Conservation (phyloP, 2,113 vertebrate species). For the Sisor rabdophorus region DNA sequence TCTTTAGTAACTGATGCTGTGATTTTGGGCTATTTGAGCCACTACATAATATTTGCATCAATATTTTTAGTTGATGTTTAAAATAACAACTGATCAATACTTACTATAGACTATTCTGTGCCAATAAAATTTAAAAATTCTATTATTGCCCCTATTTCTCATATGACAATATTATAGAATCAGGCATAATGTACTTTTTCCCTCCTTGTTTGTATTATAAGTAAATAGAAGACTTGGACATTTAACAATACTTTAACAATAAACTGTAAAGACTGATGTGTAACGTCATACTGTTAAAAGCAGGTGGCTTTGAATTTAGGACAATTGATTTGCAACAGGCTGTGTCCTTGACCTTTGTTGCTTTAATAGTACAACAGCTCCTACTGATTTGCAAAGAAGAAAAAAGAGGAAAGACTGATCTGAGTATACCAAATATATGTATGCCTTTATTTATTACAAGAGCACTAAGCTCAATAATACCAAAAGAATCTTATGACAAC, state of each 20-base stretch:
- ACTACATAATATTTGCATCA: neutral
- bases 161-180: neutral
- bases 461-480: constrained; percentile 59
- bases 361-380: constrained; percentile 21
- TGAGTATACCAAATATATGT: constrained; percentile 4
- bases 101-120: neutral
- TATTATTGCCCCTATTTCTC: neutral
- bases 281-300: neutral
- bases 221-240: neutral
- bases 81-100: neutral
- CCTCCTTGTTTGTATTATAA: neutral
- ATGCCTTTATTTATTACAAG: constrained; percentile 35
- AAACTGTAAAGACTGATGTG: neutral
- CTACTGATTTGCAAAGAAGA: constrained; percentile 21
- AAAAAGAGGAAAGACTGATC: constrained; percentile 15
- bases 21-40: neutral
- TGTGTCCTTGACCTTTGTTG: neutral
- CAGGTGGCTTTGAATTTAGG: neutral
- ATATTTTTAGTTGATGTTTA: neutral
- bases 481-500: constrained; percentile 32
- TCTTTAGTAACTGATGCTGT: neutral
- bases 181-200: neutral
- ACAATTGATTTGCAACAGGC: neutral
- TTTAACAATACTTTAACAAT: neutral
- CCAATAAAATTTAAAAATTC: too few species aligned